Conservation (phyloP, 2,113 vertebrate genomes). For the Terrapene triunguis region DNA sequence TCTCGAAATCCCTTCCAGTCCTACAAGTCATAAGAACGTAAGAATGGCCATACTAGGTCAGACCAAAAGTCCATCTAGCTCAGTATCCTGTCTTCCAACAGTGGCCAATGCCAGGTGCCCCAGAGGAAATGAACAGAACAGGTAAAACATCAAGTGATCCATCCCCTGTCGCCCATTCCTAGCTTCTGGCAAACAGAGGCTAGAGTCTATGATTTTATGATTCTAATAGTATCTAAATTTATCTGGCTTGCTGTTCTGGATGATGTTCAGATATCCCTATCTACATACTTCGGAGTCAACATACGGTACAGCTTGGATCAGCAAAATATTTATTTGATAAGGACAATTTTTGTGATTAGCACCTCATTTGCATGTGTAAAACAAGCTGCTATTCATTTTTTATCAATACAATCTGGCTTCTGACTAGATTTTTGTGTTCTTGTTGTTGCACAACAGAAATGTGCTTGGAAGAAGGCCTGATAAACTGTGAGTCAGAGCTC, state of each 20-base stretch:
- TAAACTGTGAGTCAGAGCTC: not conserved
- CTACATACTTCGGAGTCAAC: not conserved
- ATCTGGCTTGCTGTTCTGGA: constrained; percentile 38
- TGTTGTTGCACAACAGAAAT: constrained; percentile 59
- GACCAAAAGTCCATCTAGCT: too few relatives aligned
- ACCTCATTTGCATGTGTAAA: constrained; percentile 56
- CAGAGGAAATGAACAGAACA: too few relatives aligned
- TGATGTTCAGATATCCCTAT: not conserved
- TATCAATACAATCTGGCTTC: constrained; percentile 53
- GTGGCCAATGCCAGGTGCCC: too few relatives aligned
- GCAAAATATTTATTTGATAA: not conserved
- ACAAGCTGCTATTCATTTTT: constrained; percentile 56
- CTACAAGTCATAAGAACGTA: too few relatives aligned
- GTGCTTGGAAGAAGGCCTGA: not conserved
- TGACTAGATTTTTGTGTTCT: constrained; percentile 54
- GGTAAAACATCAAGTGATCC: too few relatives aligned
- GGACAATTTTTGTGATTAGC: constrained; percentile 74
- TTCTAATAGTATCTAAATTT: not conserved
- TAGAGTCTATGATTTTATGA: too few relatives aligned
- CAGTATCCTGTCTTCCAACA: too few relatives aligned
- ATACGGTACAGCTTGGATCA: not conserved
- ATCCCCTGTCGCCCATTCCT: too few relatives aligned
- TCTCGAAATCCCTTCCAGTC: too few relatives aligned
- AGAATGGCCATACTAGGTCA: too few relatives aligned
- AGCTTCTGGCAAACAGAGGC: too few relatives aligned